phyloP scores from a whole-genome alignment of 2,113 vertebrate species.

The Leucosticte australis region DNA sequence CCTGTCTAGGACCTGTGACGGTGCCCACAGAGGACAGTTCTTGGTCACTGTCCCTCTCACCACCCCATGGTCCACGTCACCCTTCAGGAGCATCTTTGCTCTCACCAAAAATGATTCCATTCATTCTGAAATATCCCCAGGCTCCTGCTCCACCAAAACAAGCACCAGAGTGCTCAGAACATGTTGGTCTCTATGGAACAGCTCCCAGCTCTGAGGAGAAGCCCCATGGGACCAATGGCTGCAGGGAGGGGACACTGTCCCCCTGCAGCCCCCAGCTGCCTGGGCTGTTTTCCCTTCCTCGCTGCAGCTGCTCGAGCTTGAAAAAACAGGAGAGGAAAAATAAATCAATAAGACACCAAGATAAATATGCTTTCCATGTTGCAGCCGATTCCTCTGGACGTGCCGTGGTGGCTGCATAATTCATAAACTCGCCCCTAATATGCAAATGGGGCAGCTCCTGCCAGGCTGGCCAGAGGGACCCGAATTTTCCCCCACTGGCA shows the following conservation, averaged over 20 bases:
- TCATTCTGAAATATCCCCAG: not conserved
- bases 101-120: not conserved
- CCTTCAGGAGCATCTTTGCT: not conserved
- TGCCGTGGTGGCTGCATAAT: conserved; percentile 24
- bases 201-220: not conserved
- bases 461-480: not conserved
- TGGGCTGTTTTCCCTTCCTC: not conserved
- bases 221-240: not conserved
- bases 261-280: not conserved
- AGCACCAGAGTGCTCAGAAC: not conserved
- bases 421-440: not conserved
- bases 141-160: not conserved
- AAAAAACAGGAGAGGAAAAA: not conserved
- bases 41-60: not conserved
- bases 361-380: conserved; percentile 15
- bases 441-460: not conserved
- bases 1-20: not conserved
- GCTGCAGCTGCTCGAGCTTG: not conserved
- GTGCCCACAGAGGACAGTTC: not conserved
- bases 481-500: not conserved
- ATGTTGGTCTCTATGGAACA: not conserved
- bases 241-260: not conserved
- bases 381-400: not conserved
- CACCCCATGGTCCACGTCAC: not conserved
- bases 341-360: conserved; percentile 44